Evolutionary conservation across 2,113 vertebrate genomes (phyloP).

Genomic region (Cercocebus atys): DNA sequence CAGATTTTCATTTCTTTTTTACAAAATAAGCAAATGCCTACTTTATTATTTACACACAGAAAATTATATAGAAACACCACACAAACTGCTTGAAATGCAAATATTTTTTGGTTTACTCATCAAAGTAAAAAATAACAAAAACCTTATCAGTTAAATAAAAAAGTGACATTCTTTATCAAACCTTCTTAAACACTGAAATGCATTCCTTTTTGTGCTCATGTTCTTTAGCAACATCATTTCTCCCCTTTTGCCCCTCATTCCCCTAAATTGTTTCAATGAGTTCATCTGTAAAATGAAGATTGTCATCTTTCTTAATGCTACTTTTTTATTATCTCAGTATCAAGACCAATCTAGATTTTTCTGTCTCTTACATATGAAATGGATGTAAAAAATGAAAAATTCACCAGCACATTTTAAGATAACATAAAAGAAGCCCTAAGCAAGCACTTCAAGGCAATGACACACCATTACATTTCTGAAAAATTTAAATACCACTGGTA

Average conservation of each 20-base stretch:
- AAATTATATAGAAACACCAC: conserved; percentile 39
- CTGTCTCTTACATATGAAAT: conserved; percentile 17
- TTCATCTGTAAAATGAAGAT: not conserved
- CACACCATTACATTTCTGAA: not conserved
- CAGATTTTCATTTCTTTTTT: not conserved
- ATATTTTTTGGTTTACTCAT: conserved; percentile 83
- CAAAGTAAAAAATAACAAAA: conserved; percentile 81
- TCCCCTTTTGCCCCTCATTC: not conserved
- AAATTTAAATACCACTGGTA: conserved; percentile 18
- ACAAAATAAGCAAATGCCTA: conserved; percentile 17
- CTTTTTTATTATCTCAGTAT: conserved; percentile 18
- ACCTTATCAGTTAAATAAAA: conserved; percentile 83
- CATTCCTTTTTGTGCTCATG: conserved; percentile 49
- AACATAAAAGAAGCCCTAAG: conserved; percentile 9
- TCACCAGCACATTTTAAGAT: conserved; percentile 20
- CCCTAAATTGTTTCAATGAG: not conserved
- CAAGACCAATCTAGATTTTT: conserved; percentile 41
- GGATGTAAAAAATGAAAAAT: conserved; percentile 1
- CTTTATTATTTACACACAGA: not conserved
- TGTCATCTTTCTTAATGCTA: not conserved
- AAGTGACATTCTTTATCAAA: conserved; percentile 79
- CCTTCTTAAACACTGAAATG: conserved; percentile 76
- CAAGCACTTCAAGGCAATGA: conserved; percentile 26
- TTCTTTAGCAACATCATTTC: not conserved
- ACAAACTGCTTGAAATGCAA: conserved; percentile 73